These are phyloP conservation scores for Parapsyche elsis DNA, from an alignment of 1,140 invertebrate species.

Conservation along the genomic window DNA sequence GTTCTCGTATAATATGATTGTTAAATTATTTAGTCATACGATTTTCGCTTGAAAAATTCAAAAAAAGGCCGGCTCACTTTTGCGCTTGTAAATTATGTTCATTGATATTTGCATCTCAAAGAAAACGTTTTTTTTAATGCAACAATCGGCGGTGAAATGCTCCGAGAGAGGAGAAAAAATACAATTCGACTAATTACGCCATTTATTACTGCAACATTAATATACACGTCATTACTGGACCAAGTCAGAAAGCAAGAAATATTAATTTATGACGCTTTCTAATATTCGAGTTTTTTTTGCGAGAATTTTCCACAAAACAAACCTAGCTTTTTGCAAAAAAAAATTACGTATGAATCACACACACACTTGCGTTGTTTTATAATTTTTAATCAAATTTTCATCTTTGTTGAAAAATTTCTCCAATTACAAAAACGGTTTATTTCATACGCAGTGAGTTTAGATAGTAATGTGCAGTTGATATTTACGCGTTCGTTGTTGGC, in stretches of 20 bases:
- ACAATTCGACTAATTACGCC: neutral
- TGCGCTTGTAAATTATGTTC: neutral
- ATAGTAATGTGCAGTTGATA: neutral
- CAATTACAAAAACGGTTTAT: neutral
- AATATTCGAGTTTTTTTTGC: neutral
- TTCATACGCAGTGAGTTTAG: neutral
- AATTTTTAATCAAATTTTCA: no score
- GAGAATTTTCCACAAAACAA: neutral
- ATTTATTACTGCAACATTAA: neutral
- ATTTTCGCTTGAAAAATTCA: neutral
- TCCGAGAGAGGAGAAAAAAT: no score
- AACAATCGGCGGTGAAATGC: neutral
- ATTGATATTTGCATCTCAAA: neutral
- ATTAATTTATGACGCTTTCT: constrained; percentile 14
- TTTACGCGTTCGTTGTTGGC: neutral
- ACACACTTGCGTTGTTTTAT: no score
- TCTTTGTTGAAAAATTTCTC: neutral
- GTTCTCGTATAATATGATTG: neutral
- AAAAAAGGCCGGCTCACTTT: neutral
- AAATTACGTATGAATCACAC: no score
- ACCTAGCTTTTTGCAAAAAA: no score
- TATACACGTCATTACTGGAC: neutral
- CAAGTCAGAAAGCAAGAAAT: constrained; percentile 1
- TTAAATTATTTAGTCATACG: neutral
- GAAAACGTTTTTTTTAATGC: neutral